phyloP scores from a whole-genome alignment of 92 coral and sea anemone genomes.

The Porites lobata region DNA sequence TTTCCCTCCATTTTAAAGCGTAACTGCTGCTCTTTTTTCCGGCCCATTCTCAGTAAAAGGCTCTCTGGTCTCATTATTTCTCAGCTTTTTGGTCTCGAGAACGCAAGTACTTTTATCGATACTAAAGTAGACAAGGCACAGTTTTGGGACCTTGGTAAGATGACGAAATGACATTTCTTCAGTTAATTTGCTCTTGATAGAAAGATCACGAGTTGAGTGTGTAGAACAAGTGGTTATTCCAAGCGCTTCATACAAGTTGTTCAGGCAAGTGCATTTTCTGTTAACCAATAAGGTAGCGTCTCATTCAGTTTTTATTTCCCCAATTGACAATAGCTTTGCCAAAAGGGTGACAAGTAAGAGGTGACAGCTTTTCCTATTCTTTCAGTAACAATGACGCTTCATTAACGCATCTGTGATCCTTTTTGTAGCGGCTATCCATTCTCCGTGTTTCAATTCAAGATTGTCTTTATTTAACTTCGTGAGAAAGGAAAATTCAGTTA shows the following conservation, averaged over 20 bases:
- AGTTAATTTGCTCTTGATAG: background rate
- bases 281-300: constrained; percentile 4
- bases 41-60: constrained; percentile 10
- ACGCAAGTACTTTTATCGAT: constrained; percentile 48
- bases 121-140: constrained; percentile 41
- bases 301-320: background rate
- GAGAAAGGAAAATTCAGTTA: constrained; percentile 26
- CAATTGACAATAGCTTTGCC: background rate
- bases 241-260: constrained; percentile 1
- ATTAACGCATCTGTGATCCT: constrained; percentile 17
- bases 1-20: constrained; percentile 21
- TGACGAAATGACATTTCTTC: constrained; percentile 30
- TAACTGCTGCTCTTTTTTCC: constrained; percentile 20
- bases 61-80: constrained; percentile 14
- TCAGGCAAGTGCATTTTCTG: background rate
- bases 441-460: constrained; percentile 18
- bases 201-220: background rate
- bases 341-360: constrained; percentile 8
- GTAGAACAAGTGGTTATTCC: constrained; percentile 5
- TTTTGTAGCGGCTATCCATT: constrained; percentile 27
- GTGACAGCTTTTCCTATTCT: background rate
- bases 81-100: constrained; percentile 48
- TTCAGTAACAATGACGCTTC: background rate
- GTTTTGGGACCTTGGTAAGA: constrained; percentile 45
- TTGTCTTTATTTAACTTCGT: constrained; percentile 25